These are phyloP conservation scores for Dendroctonus valens DNA, from an alignment of 1,140 invertebrate genomes.

Conservation along the genomic window DNA sequence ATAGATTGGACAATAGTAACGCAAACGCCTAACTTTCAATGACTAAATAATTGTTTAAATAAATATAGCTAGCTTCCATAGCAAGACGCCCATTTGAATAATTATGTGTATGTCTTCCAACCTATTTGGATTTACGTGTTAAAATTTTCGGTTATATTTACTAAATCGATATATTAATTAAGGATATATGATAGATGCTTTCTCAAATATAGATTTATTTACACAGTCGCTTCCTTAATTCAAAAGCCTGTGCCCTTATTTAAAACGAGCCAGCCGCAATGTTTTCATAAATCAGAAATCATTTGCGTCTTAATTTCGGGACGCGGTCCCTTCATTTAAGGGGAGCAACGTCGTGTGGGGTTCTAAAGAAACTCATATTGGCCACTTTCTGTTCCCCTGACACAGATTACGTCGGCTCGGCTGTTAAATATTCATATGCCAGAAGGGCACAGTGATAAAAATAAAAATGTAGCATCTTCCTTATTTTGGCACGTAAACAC, in stretches of 20 bases:
- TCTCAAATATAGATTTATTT: conserved; percentile 11
- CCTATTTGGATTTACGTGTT: too few relatives aligned
- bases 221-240: conserved; percentile 19
- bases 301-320: conserved; percentile 45
- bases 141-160: too few relatives aligned
- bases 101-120: too few relatives aligned
- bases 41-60: too few relatives aligned
- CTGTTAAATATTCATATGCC: conserved; percentile 51
- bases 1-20: too few relatives aligned
- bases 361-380: conserved; percentile 48
- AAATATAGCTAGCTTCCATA: too few relatives aligned
- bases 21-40: too few relatives aligned
- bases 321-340: conserved; percentile 27
- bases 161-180: too few relatives aligned
- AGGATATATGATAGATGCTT: too few relatives aligned
- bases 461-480: conserved; percentile 47
- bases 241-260: conserved; percentile 8
- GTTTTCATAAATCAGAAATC: conserved; percentile 48
- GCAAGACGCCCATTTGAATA: too few relatives aligned
- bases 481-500: conserved; percentile 47
- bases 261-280: conserved; percentile 29
- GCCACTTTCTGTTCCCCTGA: conserved; percentile 48
- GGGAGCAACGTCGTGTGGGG: conserved; percentile 27
- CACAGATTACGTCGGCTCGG: conserved; percentile 49
- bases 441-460: conserved; percentile 48